Conservation (phyloP, 2,888 invertebrate species). For the Monochamus alternatus region DNA sequence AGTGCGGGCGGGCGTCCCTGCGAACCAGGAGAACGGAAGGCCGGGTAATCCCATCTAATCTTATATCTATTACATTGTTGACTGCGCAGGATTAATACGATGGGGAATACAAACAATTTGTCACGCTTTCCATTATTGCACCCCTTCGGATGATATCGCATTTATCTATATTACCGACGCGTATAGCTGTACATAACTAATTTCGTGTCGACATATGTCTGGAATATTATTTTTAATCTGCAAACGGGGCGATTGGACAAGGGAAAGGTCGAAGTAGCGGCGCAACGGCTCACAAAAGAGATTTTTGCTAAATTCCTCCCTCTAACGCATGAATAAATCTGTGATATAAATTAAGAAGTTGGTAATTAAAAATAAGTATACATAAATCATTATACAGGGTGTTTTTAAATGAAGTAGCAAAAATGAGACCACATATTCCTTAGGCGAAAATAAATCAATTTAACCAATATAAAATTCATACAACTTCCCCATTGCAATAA, state of each 20-base stretch:
- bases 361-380: too few species aligned
- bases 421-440: too few species aligned
- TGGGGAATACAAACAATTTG: conserved; percentile 70
- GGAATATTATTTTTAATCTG: conserved; percentile 9
- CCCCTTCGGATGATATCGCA: conserved; percentile 66
- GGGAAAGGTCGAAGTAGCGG: background rate
- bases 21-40: conserved; percentile 46
- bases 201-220: conserved; percentile 24
- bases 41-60: conserved; percentile 64
- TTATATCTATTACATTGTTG: conserved; percentile 69
- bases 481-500: too few species aligned
- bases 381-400: too few species aligned
- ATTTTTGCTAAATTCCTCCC: too few species aligned
- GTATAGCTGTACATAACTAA: conserved; percentile 23
- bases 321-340: too few species aligned
- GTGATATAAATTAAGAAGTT: too few species aligned
- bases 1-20: conserved; percentile 49
- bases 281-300: too few species aligned
- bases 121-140: conserved; percentile 66
- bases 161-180: conserved; percentile 66
- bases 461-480: too few species aligned
- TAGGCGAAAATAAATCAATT: too few species aligned
- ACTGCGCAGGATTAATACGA: conserved; percentile 69
- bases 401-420: too few species aligned
- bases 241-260: background rate